Base-by-base conservation (phyloP, 2,888 invertebrate species). In the Digitonthophagus gazella region DNA sequence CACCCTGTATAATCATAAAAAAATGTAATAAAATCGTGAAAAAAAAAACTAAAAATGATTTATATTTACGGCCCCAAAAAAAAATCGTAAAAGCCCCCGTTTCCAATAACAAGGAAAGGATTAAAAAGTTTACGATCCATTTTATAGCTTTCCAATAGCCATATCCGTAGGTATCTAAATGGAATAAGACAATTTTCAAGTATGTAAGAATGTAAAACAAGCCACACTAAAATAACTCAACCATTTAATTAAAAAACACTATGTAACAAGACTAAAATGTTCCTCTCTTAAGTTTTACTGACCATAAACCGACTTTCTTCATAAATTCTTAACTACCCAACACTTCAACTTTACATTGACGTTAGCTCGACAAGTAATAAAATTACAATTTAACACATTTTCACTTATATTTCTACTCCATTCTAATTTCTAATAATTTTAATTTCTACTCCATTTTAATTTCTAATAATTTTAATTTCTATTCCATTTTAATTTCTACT, bases 41-140 rank as follows among this genome's bases (percentile, higher is more conserved):
- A 6, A 11, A 44, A 11, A 44, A 6, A 19, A 6, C 1, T 16
- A 61, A 20, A 61, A 6, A 61, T 61, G 61, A 61, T 61, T 61
- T 61, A 61, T 19, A 61, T 61, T 61, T 61, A 61, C 18, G 61
- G 18, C 18, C 16, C 18, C 8, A 19, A 61, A 18, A 20, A 61
- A 18, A 61, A 61, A 61, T 61, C 20, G 18, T n/a, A 19, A 19
- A 19, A 5, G 61, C 18, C 2, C 19, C 19, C 16, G 8, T 18
- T 64, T 64, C 63, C 65, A 67, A 69, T 67, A 67, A 69, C 66
- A 69, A 67, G 57, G 69, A 69, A 64, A 67, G 69, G 69, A 67
- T 69, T 67, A 67, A 69, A 65, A 66, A 69, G 61, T 69, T 69
- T 69, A 69, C 65, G 69, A 67, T 58, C 69, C 67, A 58, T 67